These are phyloP conservation scores for Odontomyia ornata DNA, from an alignment of 2,888 invertebrate species.

Conservation along the genomic window DNA sequence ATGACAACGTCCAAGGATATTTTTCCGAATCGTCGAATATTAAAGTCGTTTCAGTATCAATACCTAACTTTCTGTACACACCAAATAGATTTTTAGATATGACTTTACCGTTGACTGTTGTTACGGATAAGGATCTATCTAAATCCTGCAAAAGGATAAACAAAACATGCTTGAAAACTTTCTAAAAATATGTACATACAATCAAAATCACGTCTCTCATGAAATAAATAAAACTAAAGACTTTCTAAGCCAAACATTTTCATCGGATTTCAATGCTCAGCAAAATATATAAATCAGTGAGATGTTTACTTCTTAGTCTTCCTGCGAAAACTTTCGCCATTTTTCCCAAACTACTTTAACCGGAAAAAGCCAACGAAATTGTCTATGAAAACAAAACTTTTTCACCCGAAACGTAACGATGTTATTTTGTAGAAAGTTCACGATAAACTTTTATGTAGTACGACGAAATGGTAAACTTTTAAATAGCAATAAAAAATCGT, in stretches of 20 bases:
- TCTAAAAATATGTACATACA: too few relatives aligned
- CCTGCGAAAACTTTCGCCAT: conserved; percentile 17
- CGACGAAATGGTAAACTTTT: conserved; percentile 19
- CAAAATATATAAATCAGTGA: conserved; percentile 24
- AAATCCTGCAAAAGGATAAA: conserved; percentile 55
- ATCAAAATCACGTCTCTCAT: too few relatives aligned
- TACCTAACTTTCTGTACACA: conserved; percentile 55
- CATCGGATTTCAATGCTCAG: not conserved
- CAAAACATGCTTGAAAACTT: too few relatives aligned
- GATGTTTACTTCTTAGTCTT: conserved; percentile 27
- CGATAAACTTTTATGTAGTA: conserved; percentile 14
- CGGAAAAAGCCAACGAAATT: conserved; percentile 12
- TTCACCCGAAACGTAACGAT: conserved; percentile 31
- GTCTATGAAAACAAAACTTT: conserved; percentile 36
- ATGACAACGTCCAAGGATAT: conserved; percentile 57
- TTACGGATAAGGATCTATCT: conserved; percentile 46
- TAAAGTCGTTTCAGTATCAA: conserved; percentile 56
- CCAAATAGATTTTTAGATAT: conserved; percentile 55
- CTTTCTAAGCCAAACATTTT: not conserved
- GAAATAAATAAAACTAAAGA: too few relatives aligned
- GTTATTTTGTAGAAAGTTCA: conserved; percentile 31
- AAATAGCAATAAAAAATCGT: conserved; percentile 29
- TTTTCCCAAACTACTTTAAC: conserved; percentile 9
- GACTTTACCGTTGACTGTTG: conserved; percentile 41
- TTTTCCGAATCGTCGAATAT: conserved; percentile 59